Percentiles rank a stretch among this genome's conserved stretches.
phyloP scores from a whole-genome alignment of 1,140 invertebrate species.

The Reticulitermes speratus region DNA sequence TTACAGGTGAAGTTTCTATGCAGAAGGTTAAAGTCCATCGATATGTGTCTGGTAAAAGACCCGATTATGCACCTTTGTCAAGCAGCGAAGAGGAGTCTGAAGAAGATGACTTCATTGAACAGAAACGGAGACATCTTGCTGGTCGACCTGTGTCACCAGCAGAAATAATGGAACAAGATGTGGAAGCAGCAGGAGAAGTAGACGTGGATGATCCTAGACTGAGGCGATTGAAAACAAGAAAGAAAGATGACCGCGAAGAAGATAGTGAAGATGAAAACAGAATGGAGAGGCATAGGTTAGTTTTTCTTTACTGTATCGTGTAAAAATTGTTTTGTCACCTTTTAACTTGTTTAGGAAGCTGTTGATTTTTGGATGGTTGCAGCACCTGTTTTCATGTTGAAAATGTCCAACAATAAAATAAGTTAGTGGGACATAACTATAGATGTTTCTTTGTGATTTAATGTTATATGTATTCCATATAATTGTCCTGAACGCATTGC shows the following conservation, averaged over 20 bases:
- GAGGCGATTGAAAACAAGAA: conserved; percentile 53
- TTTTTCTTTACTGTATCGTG: not conserved
- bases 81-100: conserved; percentile 83
- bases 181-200: conserved; percentile 43
- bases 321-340: too few relatives aligned
- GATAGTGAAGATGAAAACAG: conserved; percentile 47
- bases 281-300: conserved; percentile 47
- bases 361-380: too few relatives aligned
- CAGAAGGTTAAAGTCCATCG: conserved; percentile 94
- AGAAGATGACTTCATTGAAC: conserved; percentile 79
- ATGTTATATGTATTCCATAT: too few relatives aligned
- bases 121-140: conserved; percentile 43
- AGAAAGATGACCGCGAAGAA: conserved; percentile 44
- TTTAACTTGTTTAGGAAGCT: too few relatives aligned
- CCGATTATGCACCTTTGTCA: conserved; percentile 84
- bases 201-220: conserved; percentile 74
- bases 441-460: too few relatives aligned
- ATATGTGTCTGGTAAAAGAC: conserved; percentile 89
- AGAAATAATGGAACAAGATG: conserved; percentile 47
- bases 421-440: too few relatives aligned
- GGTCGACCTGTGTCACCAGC: conserved; percentile 39
- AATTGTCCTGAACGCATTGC: too few relatives aligned
- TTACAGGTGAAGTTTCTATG: conserved; percentile 87
- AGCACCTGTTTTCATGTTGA: too few relatives aligned
- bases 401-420: too few relatives aligned